These are phyloP conservation scores for Mesoligia furuncula DNA, from an alignment of 2,888 invertebrate genomes.

Conservation along the genomic window DNA sequence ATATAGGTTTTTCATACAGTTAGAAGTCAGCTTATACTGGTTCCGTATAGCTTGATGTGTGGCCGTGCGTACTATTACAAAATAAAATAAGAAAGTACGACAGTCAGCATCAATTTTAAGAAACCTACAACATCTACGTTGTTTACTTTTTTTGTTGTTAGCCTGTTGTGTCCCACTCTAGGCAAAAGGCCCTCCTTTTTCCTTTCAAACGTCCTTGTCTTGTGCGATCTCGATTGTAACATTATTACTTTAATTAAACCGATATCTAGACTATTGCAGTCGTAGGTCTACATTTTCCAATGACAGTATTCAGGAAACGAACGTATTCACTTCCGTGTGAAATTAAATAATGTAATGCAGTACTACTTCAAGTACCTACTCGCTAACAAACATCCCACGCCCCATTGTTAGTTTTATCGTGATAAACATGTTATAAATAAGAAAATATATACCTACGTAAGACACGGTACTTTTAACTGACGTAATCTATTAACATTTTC, in stretches of 20 bases:
- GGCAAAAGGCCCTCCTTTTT: too few relatives aligned
- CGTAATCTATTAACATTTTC: slow-evolving; percentile 1
- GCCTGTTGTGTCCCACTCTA: too few relatives aligned
- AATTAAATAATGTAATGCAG: slow-evolving; percentile 16
- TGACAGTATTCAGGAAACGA: slow-evolving; percentile 44
- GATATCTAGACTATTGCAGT: neutral
- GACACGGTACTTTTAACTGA: neutral
- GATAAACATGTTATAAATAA: slow-evolving; percentile 26
- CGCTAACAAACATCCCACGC: slow-evolving; percentile 37
- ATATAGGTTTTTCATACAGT: too few relatives aligned
- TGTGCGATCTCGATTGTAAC: too few relatives aligned
- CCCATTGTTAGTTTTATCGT: slow-evolving; percentile 23
- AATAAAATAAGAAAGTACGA: neutral
- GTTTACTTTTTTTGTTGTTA: too few relatives aligned
- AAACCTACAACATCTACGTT: too few relatives aligned
- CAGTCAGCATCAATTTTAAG: neutral
- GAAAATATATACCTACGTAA: slow-evolving; percentile 2
- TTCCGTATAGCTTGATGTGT: too few relatives aligned
- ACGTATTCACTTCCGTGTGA: slow-evolving; percentile 38
- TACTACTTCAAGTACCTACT: slow-evolving; percentile 7
- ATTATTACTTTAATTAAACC: neutral
- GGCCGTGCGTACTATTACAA: neutral
- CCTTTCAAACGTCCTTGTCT: too few relatives aligned
- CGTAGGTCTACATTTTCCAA: slow-evolving; percentile 22
- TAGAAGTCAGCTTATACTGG: too few relatives aligned